phyloP scores from a whole-genome alignment of 2,113 vertebrate species.

The Etheostoma spectabile region DNA sequence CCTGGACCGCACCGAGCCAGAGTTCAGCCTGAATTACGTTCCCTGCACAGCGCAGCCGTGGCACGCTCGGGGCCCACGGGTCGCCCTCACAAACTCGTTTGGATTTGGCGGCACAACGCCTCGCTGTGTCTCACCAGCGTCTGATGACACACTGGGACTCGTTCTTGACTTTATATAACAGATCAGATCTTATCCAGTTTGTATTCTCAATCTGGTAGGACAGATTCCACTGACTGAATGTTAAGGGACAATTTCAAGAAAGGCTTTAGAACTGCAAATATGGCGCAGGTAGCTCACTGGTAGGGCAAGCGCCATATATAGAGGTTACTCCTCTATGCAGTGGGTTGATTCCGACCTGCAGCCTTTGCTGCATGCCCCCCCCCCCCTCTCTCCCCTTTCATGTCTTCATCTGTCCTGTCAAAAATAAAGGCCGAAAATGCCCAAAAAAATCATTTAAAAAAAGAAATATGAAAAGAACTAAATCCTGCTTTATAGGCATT shows the following conservation, averaged over 20 bases:
- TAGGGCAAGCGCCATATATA: no score
- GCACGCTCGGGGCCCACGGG: slow-evolving; percentile 79
- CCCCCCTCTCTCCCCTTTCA: no score
- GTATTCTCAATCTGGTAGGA: not conserved
- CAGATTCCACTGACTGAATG: not conserved
- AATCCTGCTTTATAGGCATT: not conserved
- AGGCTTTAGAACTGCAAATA: not conserved
- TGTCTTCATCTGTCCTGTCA: no score
- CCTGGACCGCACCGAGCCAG: slow-evolving; percentile 89
- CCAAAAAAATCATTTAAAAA: no score
- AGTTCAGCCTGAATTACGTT: slow-evolving; percentile 95
- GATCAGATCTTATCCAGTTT: not conserved
- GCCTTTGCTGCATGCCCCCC: no score
- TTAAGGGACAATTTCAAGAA: not conserved
- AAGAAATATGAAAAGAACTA: not conserved
- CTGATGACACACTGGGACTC: slow-evolving; percentile 47
- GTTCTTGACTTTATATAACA: not conserved
- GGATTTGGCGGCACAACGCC: slow-evolving; percentile 98
- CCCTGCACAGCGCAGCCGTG: slow-evolving; percentile 89
- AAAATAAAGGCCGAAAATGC: no score
- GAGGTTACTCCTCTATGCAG: no score
- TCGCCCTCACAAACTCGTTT: slow-evolving; percentile 96
- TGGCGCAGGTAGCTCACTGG: no score
- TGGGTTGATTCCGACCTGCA: no score
- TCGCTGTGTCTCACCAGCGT: slow-evolving; percentile 91